A percentile compares a stretch with the other conserved stretches of the same genome.
Conservation (phyloP, 2,888 invertebrate species). For the Rhagonycha fulva region DNA sequence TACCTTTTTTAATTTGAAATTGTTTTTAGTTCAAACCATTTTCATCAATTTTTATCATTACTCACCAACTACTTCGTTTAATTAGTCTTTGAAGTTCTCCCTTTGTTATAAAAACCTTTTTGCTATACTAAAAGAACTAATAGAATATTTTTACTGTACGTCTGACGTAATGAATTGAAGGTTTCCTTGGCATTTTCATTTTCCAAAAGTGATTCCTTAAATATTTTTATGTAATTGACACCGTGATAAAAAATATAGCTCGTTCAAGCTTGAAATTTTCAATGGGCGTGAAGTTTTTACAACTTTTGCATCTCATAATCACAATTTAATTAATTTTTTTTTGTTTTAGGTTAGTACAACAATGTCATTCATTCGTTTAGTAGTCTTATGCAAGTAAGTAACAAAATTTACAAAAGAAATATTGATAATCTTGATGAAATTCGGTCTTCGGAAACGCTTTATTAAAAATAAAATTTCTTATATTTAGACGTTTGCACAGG, state of each 20-base stretch:
- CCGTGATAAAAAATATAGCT: neutral
- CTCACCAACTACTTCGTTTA: neutral
- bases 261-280: neutral
- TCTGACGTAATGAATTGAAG: neutral
- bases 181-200: neutral
- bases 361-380: neutral
- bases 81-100: neutral
- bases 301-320: neutral
- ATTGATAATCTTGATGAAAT: neutral
- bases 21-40: neutral
- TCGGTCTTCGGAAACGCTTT: neutral
- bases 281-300: neutral
- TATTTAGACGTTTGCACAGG: conserved; percentile 4
- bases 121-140: neutral
- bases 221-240: neutral
- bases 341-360: neutral
- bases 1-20: neutral
- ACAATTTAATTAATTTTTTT: neutral
- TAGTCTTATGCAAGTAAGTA: neutral
- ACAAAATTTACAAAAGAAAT: neutral
- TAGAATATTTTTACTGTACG: neutral
- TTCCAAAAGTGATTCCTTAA: neutral
- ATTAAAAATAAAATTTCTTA: neutral
- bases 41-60: neutral
- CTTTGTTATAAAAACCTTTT: neutral